phyloP scores from a whole-genome alignment of 1,140 invertebrate genomes.

The Drosophila hydei region DNA sequence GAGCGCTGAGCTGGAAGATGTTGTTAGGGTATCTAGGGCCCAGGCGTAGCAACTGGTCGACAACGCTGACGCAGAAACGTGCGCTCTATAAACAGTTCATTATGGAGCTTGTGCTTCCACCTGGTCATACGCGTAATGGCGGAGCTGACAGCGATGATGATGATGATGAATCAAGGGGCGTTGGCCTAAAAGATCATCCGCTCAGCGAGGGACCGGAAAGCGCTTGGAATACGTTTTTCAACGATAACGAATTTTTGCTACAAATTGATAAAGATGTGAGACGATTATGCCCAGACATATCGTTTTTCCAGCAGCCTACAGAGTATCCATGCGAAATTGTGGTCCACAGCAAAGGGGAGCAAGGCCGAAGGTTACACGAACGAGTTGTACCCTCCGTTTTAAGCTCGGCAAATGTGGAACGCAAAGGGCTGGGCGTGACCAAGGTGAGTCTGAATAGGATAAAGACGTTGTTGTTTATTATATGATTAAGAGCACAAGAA shows the following conservation, averaged over 20 bases:
- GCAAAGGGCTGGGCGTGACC: constrained; percentile 94
- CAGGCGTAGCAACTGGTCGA: constrained; percentile 87
- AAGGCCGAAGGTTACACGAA: constrained; percentile 90
- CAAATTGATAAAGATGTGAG: constrained; percentile 99
- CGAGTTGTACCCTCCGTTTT: constrained; percentile 94
- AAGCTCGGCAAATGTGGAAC: constrained; percentile 94
- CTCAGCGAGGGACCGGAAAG: constrained; percentile 97
- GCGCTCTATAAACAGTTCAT: constrained; percentile 93
- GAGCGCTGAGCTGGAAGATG: constrained; percentile 92
- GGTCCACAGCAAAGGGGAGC: constrained; percentile 88
- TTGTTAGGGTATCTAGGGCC: constrained; percentile 92
- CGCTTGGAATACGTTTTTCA: constrained; percentile 96
- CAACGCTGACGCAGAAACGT: constrained; percentile 88
- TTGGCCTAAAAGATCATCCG: constrained; percentile 90
- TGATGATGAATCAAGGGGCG: constrained; percentile 61
- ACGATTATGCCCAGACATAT: constrained; percentile 97
- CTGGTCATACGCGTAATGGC: constrained; percentile 87
- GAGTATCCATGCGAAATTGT: constrained; percentile 92
- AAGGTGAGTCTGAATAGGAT: constrained; percentile 87
- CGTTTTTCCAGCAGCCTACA: constrained; percentile 96
- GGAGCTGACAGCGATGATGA: constrained; percentile 78
- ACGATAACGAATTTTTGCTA: constrained; percentile 95
- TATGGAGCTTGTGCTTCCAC: constrained; percentile 92
- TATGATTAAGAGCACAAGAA: constrained; percentile 11
- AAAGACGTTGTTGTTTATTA: neutral